phyloP scores from a whole-genome alignment of 2,113 vertebrate genomes.

The Notothenia coriiceps region DNA sequence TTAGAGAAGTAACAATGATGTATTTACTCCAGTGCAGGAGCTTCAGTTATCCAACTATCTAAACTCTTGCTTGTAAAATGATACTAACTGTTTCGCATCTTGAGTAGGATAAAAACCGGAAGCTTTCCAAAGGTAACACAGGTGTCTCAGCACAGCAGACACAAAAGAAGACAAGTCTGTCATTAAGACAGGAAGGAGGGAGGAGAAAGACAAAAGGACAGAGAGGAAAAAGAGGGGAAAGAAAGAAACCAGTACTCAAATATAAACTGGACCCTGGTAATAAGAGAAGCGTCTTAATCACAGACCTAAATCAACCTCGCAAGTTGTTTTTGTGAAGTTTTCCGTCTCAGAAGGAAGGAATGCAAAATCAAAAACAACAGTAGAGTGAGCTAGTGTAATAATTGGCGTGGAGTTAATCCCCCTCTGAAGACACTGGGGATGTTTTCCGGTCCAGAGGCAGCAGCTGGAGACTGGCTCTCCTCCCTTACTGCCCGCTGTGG shows the following conservation, averaged over 20 bases:
- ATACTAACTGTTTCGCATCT: background rate
- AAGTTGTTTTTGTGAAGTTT: background rate
- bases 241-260: background rate
- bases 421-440: conserved; percentile 16
- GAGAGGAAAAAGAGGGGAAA: background rate
- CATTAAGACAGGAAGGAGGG: conserved; percentile 62
- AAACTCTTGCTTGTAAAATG: background rate
- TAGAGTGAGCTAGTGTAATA: background rate
- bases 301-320: background rate
- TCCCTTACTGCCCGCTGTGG: background rate
- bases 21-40: too few species aligned
- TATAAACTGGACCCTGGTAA: background rate
- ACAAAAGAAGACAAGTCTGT: conserved; percentile 53
- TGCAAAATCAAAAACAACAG: background rate
- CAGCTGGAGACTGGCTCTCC: conserved; percentile 50
- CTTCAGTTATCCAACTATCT: too few species aligned
- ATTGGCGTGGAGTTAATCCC: conserved; percentile 12
- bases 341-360: background rate
- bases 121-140: conserved; percentile 1
- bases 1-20: too few species aligned
- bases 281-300: too few species aligned
- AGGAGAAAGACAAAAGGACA: conserved; percentile 11
- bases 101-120: background rate
- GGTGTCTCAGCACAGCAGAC: conserved; percentile 41
- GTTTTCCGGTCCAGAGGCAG: conserved; percentile 29